Evolutionary conservation across 2,113 vertebrate genomes (phyloP), one percentile per base, ranked within the genome.

Genomic region (Elgaria multicarinata): DNA sequence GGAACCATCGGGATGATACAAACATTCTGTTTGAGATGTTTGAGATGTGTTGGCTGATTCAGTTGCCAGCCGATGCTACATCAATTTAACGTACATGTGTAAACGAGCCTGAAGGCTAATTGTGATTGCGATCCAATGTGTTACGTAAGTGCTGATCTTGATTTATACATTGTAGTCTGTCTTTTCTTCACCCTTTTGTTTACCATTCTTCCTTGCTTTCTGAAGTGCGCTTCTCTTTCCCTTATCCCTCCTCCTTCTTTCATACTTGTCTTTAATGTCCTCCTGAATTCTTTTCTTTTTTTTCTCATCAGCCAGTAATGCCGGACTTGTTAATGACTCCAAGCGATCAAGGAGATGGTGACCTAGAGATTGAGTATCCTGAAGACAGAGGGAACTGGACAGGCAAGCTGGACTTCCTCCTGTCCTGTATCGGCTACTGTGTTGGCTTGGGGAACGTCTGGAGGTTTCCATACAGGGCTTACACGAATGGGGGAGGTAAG

Each of bases 351-450:
- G 97, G 97, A 0, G 95, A 97, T 87, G 96, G 96, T 7, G 97
- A 97, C 53, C 84, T 97, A 93, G 96, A 96, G 3, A 87, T 96
- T 0, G 97, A 97, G 86, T 96, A 97, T 72, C 95, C 97, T 0
- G 96, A 96, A 36, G 97, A 98, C 92, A 93, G 98, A 93, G 97
- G 97, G 8, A 98, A 97, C 91, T 98, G 98, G 98, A 97, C 97
- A 0, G 98, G 98, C 80, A 97, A 97, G 3, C 95, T 98, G 95
- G 98, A 98, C 96, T 98, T 98, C 95, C 96, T 98, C 22, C 96
- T 98, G 67, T 98, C 98, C 87, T 98, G 97, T 94, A 98, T 98
- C 0, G 98, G 98, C 74, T 98, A 98, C 94, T 98, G 97, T 0
- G 98, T 98, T 90, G 98, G 98, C 77, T 93, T 98, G 0, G 98